phyloP scores from a whole-genome alignment of 2,113 vertebrate species.

The Scophthalmus maximus region DNA sequence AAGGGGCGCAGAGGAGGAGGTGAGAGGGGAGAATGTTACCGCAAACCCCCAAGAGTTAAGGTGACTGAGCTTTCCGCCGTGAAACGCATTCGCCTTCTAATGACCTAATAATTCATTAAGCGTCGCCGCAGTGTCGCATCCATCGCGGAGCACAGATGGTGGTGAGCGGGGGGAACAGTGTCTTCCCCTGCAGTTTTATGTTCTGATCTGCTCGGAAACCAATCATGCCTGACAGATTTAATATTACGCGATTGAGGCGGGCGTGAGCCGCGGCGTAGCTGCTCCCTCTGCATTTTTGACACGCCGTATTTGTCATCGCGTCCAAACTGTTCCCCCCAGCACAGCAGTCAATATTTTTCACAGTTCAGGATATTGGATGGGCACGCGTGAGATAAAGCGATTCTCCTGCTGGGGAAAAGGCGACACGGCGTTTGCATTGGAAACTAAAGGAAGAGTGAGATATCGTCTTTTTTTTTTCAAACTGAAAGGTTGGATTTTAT shows the following conservation, averaged over 20 bases:
- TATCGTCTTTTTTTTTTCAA: constrained; percentile 14
- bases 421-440: constrained; percentile 2
- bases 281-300: constrained; percentile 57
- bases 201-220: constrained; percentile 78
- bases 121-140: constrained; percentile 55
- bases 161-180: constrained; percentile 62
- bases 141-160: constrained; percentile 73
- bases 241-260: constrained; percentile 66
- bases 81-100: constrained; percentile 53
- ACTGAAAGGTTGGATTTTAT: constrained; percentile 1
- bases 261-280: constrained; percentile 47
- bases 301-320: constrained; percentile 52
- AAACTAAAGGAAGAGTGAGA: constrained; percentile 1
- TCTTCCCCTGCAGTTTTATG: constrained; percentile 76
- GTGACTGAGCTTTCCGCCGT: constrained; percentile 29
- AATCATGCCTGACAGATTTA: constrained; percentile 80
- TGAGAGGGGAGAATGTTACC: neutral
- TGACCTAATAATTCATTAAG: constrained; percentile 74
- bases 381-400: neutral
- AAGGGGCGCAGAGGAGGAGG: constrained; percentile 2
- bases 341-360: constrained; percentile 16
- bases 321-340: constrained; percentile 28
- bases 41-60: constrained; percentile 22
- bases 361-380: constrained; percentile 15
- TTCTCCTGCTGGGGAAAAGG: constrained; percentile 10